A percentile compares a stretch with the other conserved stretches of the same genome.
These are phyloP conservation scores for Macaria liturata DNA, from an alignment of 2,888 invertebrate genomes.

Conservation along the genomic window DNA sequence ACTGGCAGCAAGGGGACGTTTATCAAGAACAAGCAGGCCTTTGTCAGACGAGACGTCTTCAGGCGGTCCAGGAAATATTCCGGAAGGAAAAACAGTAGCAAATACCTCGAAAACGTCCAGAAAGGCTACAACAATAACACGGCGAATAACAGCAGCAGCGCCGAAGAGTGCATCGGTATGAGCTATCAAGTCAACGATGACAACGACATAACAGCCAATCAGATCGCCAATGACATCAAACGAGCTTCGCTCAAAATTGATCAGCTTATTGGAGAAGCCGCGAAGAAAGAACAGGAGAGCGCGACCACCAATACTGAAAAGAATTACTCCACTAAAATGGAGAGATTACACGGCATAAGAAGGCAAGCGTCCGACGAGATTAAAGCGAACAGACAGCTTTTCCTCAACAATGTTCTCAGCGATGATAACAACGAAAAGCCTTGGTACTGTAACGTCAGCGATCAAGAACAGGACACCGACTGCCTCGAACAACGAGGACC, in stretches of 20 bases:
- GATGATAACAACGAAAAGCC: conserved; percentile 74
- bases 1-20: conserved; percentile 78
- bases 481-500: conserved; percentile 62
- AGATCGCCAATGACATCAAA: conserved; percentile 82
- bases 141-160: conserved; percentile 70
- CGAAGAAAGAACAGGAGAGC: conserved; percentile 61
- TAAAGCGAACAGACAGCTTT: conserved; percentile 72
- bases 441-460: conserved; percentile 80
- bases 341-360: conserved; percentile 82
- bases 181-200: conserved; percentile 81
- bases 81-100: conserved; percentile 70
- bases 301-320: conserved; percentile 69
- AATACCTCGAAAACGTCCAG: conserved; percentile 60
- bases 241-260: conserved; percentile 83
- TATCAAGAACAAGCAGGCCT: conserved; percentile 83
- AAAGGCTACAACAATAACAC: conserved; percentile 66
- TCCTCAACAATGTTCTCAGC: conserved; percentile 70
- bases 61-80: conserved; percentile 79
- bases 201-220: conserved; percentile 80
- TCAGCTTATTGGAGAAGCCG: conserved; percentile 74
- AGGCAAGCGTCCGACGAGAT: conserved; percentile 76
- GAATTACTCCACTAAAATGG: conserved; percentile 82
- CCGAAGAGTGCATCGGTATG: conserved; percentile 76
- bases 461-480: conserved; percentile 76
- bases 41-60: conserved; percentile 76